Evolutionary conservation across 2,113 vertebrate species (phyloP).

Genomic region (Rhynchomys soricoides): DNA sequence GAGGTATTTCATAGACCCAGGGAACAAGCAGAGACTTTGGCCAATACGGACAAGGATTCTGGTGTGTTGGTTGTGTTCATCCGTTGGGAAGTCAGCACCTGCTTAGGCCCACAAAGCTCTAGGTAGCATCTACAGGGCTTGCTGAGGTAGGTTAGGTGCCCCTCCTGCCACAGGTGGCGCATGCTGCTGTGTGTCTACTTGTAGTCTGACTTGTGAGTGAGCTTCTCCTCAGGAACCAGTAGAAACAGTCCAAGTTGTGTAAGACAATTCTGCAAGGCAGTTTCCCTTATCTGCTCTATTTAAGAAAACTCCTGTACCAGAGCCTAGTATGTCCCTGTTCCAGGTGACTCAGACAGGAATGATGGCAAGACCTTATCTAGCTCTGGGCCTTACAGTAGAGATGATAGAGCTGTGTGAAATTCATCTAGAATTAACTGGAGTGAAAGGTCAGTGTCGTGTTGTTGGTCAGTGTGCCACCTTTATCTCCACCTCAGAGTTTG

Average conservation of each 20-base stretch:
- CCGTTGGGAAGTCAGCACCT: not conserved
- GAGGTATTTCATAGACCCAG: not conserved
- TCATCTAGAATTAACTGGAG: not conserved
- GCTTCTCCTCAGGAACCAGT: not conserved
- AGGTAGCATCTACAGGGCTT: not conserved
- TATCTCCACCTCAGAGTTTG: rapidly evolving
- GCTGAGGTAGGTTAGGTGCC: not conserved
- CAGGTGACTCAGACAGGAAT: not conserved
- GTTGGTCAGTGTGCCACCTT: not conserved
- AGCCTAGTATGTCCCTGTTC: not conserved
- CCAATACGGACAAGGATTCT: not conserved
- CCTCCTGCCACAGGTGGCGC: not conserved
- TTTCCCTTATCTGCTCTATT: not conserved
- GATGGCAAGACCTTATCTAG: not conserved
- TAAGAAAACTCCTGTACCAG: not conserved
- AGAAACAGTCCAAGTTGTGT: not conserved
- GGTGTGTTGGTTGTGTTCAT: not conserved
- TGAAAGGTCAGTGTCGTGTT: not conserved
- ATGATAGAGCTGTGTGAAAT: not conserved
- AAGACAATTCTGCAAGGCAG: not conserved
- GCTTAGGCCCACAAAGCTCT: not conserved
- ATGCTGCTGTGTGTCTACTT: not conserved
- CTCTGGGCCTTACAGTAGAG: not conserved
- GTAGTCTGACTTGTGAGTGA: not conserved
- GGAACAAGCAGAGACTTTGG: not conserved